Base-by-base conservation (phyloP, 2,888 invertebrate species). In the Ferdinandea cuprea region DNA sequence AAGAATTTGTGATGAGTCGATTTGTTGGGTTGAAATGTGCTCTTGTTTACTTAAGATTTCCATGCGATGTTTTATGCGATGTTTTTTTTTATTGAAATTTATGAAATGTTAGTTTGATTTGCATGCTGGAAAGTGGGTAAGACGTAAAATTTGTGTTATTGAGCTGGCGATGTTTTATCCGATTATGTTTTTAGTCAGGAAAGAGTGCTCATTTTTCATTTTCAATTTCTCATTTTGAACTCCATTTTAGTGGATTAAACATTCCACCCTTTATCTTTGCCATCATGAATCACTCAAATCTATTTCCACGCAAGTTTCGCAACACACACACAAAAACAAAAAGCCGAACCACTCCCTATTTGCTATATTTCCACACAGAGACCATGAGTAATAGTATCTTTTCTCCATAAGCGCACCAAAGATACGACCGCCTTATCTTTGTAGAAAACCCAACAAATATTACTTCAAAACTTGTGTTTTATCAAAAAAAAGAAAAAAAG, bases 321-420 rank as follows among this genome's bases (percentile, higher is more conserved):
- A 73, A 78, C 28, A 15, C 13, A n/a, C n/a, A n/a, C 6, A n/a
- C 11, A 35, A 35, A 35, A 42, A n/a, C 58, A 30, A 46, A 37
- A 19, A 50, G 28, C 32, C 7, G 46, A 72, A 46, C 78, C 83
- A 73, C 83, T 85, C 84, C 84, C 84, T 74, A 32, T 59, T 79
- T 71, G 11, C 30, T 11, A 66, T 35, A 21, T 54, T 15, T 44
- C 44, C 48, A 52, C 54, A 54, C 69, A 68, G 40, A 17, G 13
- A 42, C 40, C 52, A 19, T 81, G 76, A 81, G 44, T 81, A 81
- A 83, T 63, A 77, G 19, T 46, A 52, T 66, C 56, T 42, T 11
- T 21, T 61, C n/a, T 72, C 42, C 15, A 63, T 30, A 65, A 46
- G 35, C 65, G n/a, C 42, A 66, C 17, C 44, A 44, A 4, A 52